Conservation (phyloP, 2,113 vertebrate genomes). For the Hyla sarda region DNA sequence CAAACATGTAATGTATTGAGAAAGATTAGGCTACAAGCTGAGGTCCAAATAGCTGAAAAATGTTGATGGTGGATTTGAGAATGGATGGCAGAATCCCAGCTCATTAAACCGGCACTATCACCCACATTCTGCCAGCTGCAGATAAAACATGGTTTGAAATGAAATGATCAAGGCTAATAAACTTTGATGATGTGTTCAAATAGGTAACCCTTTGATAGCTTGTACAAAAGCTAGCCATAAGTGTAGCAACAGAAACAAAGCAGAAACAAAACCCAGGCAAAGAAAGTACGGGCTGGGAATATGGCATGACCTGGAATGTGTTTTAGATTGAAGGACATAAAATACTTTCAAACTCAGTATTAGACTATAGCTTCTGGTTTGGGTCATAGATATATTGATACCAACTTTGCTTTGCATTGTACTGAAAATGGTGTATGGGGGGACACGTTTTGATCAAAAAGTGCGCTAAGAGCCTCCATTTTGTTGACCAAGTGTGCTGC, state of each 20-base stretch:
- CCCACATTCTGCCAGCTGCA: constrained; percentile 40
- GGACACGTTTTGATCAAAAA: no score
- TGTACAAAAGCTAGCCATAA: constrained; percentile 21
- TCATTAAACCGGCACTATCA: constrained; percentile 41
- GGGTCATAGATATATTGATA: no score
- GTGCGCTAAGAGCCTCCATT: no score
- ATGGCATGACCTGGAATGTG: neutral
- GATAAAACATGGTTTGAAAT: constrained; percentile 51
- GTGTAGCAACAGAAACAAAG: neutral
- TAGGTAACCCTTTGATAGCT: constrained; percentile 30
- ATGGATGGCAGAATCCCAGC: constrained; percentile 38
- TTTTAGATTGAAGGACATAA: neutral
- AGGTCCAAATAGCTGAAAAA: constrained; percentile 2
- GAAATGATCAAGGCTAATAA: constrained; percentile 53
- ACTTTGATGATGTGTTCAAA: constrained; percentile 44
- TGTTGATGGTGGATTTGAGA: constrained; percentile 10
- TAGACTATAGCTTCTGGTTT: no score
- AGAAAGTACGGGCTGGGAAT: neutral
- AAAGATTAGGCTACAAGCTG: neutral
- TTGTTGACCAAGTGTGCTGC: no score
- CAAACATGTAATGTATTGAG: neutral
- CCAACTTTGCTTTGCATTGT: no score
- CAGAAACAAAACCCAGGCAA: neutral
- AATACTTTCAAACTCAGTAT: no score
- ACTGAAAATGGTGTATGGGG: no score